Evolutionary conservation across 2,888 invertebrate genomes (phyloP), one percentile per base, ranked within the genome.

Genomic region (Pycnomerus fuliginosus): DNA sequence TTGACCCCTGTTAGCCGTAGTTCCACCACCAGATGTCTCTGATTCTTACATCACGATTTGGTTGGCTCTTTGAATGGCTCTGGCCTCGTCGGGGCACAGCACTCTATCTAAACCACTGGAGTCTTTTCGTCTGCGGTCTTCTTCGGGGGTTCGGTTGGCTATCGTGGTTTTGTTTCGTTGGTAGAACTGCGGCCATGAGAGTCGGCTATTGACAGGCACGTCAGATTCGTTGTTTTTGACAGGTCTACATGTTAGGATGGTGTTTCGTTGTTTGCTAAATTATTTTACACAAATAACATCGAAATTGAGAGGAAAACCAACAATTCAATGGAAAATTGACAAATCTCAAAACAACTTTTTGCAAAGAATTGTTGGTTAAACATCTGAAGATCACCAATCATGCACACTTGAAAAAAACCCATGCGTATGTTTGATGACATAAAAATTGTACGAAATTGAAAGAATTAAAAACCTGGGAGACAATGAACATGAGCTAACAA

Each of bases 21-120:
- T 27, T 10, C 44, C 40, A 32, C 36, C 48, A 48, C 43, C 49
- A 46, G 22, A 15, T 28, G 7, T 10, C 3, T 20, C 13, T 11
- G 27, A 13, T 38, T 35, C 43, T 79, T 88, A 89, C 89, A 87
- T 87, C 73, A 89, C 87, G 73, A 89, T 89, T 75, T 87, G 87
- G 79, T 85, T 87, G 72, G 88, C 88, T 72, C 85, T 83, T 76
- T 87, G 87, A 81, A 88, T 84, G 64, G 87, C 88, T 72, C 85
- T 84, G 62, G 85, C 83, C 74, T 86, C 86, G 72, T 85, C 84
- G 68, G 84, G 81, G 69, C 76, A 77, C 72, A 80, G 72, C 48
- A 77, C 79, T 72, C 80, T 74, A 74, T 81, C 81, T 60, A 82
- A 74, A 25, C 56, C 56, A 12, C 53, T 46, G 10, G 62, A 58